A percentile compares a stretch with the other conserved stretches of the same genome.
phyloP scores from a whole-genome alignment of 1,140 invertebrate genomes.

The Pollicipes pollicipes region DNA sequence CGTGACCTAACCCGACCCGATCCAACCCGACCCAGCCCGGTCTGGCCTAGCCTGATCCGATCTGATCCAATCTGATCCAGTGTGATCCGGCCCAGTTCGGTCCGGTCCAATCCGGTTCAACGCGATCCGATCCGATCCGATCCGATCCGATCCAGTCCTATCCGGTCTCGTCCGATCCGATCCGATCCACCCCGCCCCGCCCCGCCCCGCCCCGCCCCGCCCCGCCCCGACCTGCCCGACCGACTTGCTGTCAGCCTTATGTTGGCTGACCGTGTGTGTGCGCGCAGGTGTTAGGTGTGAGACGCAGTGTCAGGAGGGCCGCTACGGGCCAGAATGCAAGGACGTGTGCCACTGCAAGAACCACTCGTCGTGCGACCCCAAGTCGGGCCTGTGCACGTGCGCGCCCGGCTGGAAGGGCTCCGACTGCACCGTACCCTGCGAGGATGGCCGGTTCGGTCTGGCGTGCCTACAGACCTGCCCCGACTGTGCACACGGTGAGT shows the following conservation, averaged over 20 bases:
- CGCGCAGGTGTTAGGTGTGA: slow-evolving; percentile 67
- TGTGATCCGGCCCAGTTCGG: too few relatives aligned
- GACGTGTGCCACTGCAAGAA: slow-evolving; percentile 60
- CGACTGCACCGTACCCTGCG: slow-evolving; percentile 51
- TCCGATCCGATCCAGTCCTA: too few relatives aligned
- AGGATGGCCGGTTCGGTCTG: slow-evolving; percentile 54
- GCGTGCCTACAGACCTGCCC: slow-evolving; percentile 64
- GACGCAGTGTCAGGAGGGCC: slow-evolving; percentile 55
- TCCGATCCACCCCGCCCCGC: too few relatives aligned
- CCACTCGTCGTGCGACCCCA: slow-evolving; percentile 67
- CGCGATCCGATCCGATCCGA: too few relatives aligned
- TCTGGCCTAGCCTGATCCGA: neutral
- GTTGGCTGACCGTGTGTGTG: too few relatives aligned
- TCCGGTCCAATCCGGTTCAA: too few relatives aligned
- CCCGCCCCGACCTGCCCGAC: too few relatives aligned
- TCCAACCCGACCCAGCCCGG: neutral
- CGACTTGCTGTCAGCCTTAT: too few relatives aligned
- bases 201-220: too few relatives aligned
- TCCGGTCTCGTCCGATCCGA: too few relatives aligned
- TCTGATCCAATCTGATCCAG: too few relatives aligned
- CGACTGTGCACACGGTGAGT: slow-evolving; percentile 38
- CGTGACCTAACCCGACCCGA: too few relatives aligned
- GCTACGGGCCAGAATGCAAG: slow-evolving; percentile 57
- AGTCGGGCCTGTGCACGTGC: slow-evolving; percentile 62
- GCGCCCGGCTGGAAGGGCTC: slow-evolving; percentile 61